Evolutionary conservation across 1,140 invertebrate genomes (phyloP).

Genomic region (Lasioglossum baleicum): DNA sequence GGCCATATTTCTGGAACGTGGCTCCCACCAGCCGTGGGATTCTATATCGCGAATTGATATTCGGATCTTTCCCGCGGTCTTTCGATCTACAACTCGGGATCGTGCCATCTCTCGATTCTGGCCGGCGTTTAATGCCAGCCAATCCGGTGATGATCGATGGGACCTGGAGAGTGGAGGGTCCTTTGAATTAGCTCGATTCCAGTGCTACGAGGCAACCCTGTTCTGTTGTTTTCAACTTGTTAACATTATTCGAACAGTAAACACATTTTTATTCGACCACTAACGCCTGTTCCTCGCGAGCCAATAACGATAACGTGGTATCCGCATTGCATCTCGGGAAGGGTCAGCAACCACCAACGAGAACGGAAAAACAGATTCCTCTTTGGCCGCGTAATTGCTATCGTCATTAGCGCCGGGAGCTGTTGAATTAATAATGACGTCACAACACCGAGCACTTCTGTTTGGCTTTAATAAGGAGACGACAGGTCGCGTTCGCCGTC

Average conservation of each 20-base stretch:
- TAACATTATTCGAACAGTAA: no score
- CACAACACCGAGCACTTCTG: conserved; percentile 29
- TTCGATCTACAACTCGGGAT: background rate
- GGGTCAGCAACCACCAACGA: background rate
- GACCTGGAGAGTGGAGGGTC: background rate
- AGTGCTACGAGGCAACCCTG: no score
- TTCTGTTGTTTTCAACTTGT: no score
- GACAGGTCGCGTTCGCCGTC: conserved; percentile 67
- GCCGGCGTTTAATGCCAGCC: conserved; percentile 1
- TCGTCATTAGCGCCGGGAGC: conserved; percentile 46
- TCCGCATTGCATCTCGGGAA: background rate
- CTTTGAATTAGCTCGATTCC: background rate
- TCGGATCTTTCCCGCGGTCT: conserved; percentile 18
- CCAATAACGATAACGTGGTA: background rate
- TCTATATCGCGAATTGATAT: conserved; percentile 35
- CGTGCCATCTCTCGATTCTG: background rate
- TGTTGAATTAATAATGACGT: conserved; percentile 61
- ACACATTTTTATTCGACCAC: no score
- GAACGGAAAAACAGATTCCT: background rate
- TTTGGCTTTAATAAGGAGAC: conserved; percentile 74
- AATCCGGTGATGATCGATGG: conserved; percentile 21
- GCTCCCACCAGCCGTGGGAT: conserved; percentile 19
- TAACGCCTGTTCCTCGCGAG: no score
- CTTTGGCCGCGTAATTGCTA: conserved; percentile 41
- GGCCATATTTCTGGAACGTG: conserved; percentile 62